Conservation (phyloP, 2,888 invertebrate genomes). For the Leptinotarsa peninsularis region DNA sequence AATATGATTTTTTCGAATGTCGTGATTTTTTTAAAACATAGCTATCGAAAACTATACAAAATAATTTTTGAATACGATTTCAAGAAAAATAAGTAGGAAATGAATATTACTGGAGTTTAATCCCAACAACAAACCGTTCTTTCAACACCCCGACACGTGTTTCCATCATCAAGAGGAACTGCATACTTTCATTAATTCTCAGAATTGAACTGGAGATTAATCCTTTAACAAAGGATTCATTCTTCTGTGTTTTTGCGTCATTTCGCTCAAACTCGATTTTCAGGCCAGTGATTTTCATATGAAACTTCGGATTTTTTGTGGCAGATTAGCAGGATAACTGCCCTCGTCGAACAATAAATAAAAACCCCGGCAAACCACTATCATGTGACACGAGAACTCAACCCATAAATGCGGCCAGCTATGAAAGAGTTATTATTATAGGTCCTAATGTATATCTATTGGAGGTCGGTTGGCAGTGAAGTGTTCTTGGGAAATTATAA, state of each 20-base stretch:
- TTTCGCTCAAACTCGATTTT: background rate
- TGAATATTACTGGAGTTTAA: too few species aligned
- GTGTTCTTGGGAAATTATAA: conserved; percentile 20
- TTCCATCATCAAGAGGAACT: too few species aligned
- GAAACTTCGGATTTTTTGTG: background rate
- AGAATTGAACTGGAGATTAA: too few species aligned
- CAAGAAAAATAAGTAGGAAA: too few species aligned
- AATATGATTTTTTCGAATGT: too few species aligned
- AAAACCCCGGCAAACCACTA: conserved; percentile 8
- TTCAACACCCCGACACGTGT: too few species aligned
- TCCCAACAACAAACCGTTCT: too few species aligned
- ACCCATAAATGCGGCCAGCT: conserved; percentile 33
- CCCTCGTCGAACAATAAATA: conserved; percentile 10
- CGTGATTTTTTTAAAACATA: too few species aligned
- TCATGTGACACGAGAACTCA: conserved; percentile 4
- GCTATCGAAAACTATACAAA: too few species aligned
- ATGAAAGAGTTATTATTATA: conserved; percentile 44
- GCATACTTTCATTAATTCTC: too few species aligned
- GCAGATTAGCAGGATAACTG: background rate
- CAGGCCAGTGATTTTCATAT: background rate
- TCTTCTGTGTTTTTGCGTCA: background rate
- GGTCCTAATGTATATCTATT: conserved; percentile 38
- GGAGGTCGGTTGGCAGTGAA: conserved; percentile 24
- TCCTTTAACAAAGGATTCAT: background rate
- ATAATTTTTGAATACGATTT: too few species aligned